phyloP scores from a whole-genome alignment of 1,140 invertebrate genomes.

The Hesperophylax magnus region DNA sequence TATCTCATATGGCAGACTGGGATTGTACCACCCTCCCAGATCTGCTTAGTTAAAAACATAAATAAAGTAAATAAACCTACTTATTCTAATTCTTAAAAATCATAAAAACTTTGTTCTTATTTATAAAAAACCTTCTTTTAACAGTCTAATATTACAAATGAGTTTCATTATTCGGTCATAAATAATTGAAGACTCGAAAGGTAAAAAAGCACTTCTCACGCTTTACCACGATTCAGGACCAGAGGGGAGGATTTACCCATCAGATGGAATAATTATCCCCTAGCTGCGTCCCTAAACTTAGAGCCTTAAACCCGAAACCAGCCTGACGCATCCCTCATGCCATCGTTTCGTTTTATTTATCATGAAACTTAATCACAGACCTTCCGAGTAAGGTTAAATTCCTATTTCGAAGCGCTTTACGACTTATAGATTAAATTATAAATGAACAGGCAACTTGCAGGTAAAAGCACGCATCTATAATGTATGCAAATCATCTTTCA shows the following conservation, averaged over 20 bases:
- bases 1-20: too few relatives aligned
- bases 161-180: too few relatives aligned
- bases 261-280: constrained; percentile 20
- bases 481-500: neutral
- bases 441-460: too few relatives aligned
- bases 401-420: neutral
- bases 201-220: constrained; percentile 15
- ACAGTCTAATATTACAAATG: too few relatives aligned
- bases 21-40: too few relatives aligned
- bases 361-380: constrained; percentile 14
- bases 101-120: too few relatives aligned
- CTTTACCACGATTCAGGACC: neutral
- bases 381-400: neutral
- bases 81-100: too few relatives aligned
- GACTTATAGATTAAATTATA: too few relatives aligned
- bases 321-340: neutral
- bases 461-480: neutral
- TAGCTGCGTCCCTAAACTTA: neutral
- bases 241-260: neutral
- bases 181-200: too few relatives aligned
- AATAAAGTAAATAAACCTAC: too few relatives aligned
- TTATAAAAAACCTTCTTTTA: too few relatives aligned
- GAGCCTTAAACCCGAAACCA: neutral
- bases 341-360: neutral
- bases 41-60: too few relatives aligned